These are phyloP conservation scores for Orius laevigatus DNA, from an alignment of 1,140 invertebrate species.

Conservation along the genomic window DNA sequence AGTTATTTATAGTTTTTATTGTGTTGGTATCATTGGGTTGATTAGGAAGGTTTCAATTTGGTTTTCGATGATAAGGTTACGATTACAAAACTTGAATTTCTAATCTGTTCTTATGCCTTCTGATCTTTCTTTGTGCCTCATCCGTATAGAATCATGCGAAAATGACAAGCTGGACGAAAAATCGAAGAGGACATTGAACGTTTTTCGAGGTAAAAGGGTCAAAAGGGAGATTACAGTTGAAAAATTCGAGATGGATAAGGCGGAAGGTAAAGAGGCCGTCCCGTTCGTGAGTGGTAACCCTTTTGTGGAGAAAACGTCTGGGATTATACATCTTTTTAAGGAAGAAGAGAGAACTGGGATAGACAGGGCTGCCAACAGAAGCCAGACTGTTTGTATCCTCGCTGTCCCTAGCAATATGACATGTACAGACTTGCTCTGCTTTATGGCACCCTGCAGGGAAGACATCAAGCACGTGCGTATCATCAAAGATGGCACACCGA, in stretches of 20 bases:
- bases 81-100: not conserved
- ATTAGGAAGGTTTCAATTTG: not conserved
- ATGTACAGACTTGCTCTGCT: slow-evolving; percentile 86
- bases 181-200: slow-evolving; percentile 6
- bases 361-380: slow-evolving; percentile 39
- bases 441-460: slow-evolving; percentile 80
- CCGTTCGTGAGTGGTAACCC: slow-evolving; percentile 92
- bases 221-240: slow-evolving; percentile 44
- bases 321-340: slow-evolving; percentile 90
- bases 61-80: not conserved
- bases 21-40: no score
- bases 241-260: slow-evolving; percentile 26
- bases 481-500: slow-evolving; percentile 64
- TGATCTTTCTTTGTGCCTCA: slow-evolving; percentile 12
- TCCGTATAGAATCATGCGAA: slow-evolving; percentile 11
- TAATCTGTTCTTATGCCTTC: not conserved
- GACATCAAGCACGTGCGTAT: slow-evolving; percentile 85
- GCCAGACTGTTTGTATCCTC: slow-evolving; percentile 78
- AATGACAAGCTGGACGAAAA: not conserved
- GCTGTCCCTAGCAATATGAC: slow-evolving; percentile 84
- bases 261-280: slow-evolving; percentile 28
- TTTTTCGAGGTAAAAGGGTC: slow-evolving; percentile 35
- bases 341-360: slow-evolving; percentile 53
- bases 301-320: slow-evolving; percentile 89
- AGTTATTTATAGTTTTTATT: no score